Evolutionary conservation across 2,888 invertebrate genomes (phyloP).

Genomic region (Sussaba pulchella): DNA sequence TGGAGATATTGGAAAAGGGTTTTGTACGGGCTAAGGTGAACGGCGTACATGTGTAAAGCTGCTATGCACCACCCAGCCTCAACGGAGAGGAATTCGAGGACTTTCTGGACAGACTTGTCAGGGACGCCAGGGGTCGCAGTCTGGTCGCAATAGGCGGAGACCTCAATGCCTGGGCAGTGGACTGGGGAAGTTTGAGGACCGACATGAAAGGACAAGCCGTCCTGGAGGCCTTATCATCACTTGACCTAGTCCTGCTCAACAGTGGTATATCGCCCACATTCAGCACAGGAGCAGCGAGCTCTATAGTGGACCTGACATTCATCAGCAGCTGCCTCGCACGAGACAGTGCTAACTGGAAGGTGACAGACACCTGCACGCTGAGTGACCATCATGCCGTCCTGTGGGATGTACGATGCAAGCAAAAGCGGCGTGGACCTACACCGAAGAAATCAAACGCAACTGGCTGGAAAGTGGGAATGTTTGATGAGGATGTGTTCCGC

Average conservation of each 20-base stretch:
- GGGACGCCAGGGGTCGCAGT: slow-evolving; percentile 51
- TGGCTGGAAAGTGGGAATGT: slow-evolving; percentile 45
- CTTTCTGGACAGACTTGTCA: slow-evolving; percentile 60
- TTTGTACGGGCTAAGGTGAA: slow-evolving; percentile 59
- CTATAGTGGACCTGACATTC: slow-evolving; percentile 68
- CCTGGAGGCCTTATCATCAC: slow-evolving; percentile 57
- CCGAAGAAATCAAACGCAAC: slow-evolving; percentile 29
- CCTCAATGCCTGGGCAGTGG: slow-evolving; percentile 66
- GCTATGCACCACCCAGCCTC: slow-evolving; percentile 61
- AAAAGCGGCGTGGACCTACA: background rate
- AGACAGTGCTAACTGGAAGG: slow-evolving; percentile 63
- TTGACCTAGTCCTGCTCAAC: slow-evolving; percentile 62
- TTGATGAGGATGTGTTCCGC: slow-evolving; percentile 34
- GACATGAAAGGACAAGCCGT: slow-evolving; percentile 62
- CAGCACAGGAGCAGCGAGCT: slow-evolving; percentile 48
- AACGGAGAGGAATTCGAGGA: slow-evolving; percentile 47
- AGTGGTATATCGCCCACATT: slow-evolving; percentile 62
- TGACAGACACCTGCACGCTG: slow-evolving; percentile 61
- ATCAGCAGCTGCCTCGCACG: slow-evolving; percentile 63
- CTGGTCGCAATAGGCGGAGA: slow-evolving; percentile 62
- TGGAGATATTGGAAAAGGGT: background rate
- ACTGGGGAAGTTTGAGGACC: slow-evolving; percentile 69
- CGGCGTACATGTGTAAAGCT: slow-evolving; percentile 59
- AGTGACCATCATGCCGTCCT: slow-evolving; percentile 65
- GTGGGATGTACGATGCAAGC: slow-evolving; percentile 33